Evolutionary conservation across 2,888 invertebrate genomes (phyloP).

Genomic region (Cataglyphis rosenhaueri): DNA sequence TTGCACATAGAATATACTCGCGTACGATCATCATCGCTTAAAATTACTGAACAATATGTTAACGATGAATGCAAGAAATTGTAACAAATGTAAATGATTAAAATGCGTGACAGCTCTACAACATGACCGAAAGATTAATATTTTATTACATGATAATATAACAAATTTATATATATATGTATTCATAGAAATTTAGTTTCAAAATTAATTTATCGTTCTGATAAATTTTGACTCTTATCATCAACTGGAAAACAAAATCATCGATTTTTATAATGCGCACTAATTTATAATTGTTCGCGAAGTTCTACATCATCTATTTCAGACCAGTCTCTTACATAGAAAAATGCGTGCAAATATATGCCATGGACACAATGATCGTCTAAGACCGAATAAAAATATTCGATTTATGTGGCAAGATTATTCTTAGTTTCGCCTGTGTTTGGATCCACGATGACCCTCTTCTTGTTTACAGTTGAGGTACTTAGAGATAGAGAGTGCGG

Average conservation of each 20-base stretch:
- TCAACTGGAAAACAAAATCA: constrained; percentile 6
- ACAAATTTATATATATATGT: background rate
- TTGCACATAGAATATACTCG: background rate
- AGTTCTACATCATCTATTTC: background rate
- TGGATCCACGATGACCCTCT: constrained; percentile 81
- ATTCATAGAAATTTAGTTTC: background rate
- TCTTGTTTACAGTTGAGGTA: constrained; percentile 71
- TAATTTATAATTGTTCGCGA: constrained; percentile 15
- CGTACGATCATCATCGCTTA: background rate
- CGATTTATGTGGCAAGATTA: constrained; percentile 55
- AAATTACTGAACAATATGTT: background rate
- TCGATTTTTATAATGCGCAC: constrained; percentile 2
- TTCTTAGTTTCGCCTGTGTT: constrained; percentile 82
- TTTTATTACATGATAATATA: background rate
- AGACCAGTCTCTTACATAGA: constrained; percentile 16
- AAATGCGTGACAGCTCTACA: background rate
- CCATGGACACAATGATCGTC: background rate
- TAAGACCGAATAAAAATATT: background rate
- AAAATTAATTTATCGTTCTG: background rate
- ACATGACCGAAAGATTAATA: background rate
- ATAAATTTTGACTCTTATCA: background rate
- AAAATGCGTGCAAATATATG: constrained; percentile 34
- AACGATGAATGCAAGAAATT: background rate
- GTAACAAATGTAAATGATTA: background rate
- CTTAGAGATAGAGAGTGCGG: constrained; percentile 60